Base-by-base conservation (phyloP, 2,797 vertebrate genomes). In the Propithecus deckenii region DNA sequence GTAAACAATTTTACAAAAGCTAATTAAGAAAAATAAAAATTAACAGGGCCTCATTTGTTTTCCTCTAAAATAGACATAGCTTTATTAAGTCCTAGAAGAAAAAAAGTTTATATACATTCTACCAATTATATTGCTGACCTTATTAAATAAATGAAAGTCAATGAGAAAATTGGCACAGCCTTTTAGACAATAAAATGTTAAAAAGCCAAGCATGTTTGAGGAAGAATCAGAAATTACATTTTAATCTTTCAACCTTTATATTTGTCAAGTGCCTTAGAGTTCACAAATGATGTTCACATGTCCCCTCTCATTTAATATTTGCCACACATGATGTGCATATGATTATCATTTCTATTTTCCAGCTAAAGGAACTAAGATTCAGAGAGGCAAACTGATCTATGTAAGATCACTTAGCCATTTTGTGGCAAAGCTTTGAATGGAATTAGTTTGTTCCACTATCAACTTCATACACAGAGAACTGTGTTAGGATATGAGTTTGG, bases 241-340 rank as follows among this genome's bases (percentile, higher is more conserved):
- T 97, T 97, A 97, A 96, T 96, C 94, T 97, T 97, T 97, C 92
- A 97, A 96, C 85, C 95, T 63, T 96, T 96, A 86, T 96, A 94
- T 96, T 97, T 97, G 43, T 86, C 96, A 97, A 97, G 90, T 97
- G 92, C 85, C 85, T 92, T 85, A 50, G 76, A 95, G 94, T 96
- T 97, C 96, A 97, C 81, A 96, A 79, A 92, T 88, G 85, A 94
- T 95, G 74, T 81, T 80, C 69, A 71, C 18, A 84, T 92, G 74
- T 86, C 89, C 81, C 80, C 50, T 92, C 55, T 86, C 74, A 23
- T 86, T 96, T 95, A 61, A 48, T 95, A 91, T 96, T 94, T 91
- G 78, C 17, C 94, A 87, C 72, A 89, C 86, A 87, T 65, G 81
- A 86, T 74, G 84, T 92, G 38, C 87, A 83, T 91, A 74, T 85